Evolutionary conservation across 2,888 invertebrate genomes (phyloP).

Genomic region (Coelinius sp.): DNA sequence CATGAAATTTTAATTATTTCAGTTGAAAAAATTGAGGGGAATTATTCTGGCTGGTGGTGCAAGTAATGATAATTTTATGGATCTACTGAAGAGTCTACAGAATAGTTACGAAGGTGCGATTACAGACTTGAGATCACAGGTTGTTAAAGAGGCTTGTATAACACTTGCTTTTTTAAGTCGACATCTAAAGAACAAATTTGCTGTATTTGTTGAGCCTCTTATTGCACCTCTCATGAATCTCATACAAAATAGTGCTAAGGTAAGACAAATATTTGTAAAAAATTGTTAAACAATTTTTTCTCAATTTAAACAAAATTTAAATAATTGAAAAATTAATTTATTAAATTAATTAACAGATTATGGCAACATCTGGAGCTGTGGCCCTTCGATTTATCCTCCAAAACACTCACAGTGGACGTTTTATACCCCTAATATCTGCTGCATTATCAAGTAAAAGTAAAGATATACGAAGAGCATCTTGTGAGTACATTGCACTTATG

Average conservation of each 20-base stretch:
- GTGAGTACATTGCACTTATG: slow-evolving; percentile 87
- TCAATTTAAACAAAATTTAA: background rate
- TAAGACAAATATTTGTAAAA: no score
- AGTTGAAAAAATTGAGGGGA: slow-evolving; percentile 90
- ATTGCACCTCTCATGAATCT: slow-evolving; percentile 88
- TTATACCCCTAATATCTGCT: slow-evolving; percentile 84
- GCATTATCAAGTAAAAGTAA: slow-evolving; percentile 90
- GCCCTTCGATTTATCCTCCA: slow-evolving; percentile 91
- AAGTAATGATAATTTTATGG: slow-evolving; percentile 81
- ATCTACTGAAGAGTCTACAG: slow-evolving; percentile 84
- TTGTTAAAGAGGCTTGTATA: slow-evolving; percentile 96
- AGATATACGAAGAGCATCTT: slow-evolving; percentile 85
- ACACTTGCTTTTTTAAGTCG: slow-evolving; percentile 94
- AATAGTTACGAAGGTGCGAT: slow-evolving; percentile 86
- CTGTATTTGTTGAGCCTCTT: slow-evolving; percentile 88
- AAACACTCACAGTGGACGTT: slow-evolving; percentile 84
- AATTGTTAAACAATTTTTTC: no score
- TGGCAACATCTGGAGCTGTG: slow-evolving; percentile 90
- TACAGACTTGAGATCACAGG: slow-evolving; percentile 92
- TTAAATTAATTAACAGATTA: slow-evolving; percentile 75
- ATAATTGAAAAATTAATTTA: background rate
- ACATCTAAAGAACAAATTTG: slow-evolving; percentile 85
- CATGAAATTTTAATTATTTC: slow-evolving; percentile 45
- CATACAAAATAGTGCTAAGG: slow-evolving; percentile 96
- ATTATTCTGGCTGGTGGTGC: slow-evolving; percentile 85